Evolutionary conservation across 2,888 invertebrate genomes (phyloP), one percentile per base, ranked within the genome.

Genomic region (Chelonus formosanus): DNA sequence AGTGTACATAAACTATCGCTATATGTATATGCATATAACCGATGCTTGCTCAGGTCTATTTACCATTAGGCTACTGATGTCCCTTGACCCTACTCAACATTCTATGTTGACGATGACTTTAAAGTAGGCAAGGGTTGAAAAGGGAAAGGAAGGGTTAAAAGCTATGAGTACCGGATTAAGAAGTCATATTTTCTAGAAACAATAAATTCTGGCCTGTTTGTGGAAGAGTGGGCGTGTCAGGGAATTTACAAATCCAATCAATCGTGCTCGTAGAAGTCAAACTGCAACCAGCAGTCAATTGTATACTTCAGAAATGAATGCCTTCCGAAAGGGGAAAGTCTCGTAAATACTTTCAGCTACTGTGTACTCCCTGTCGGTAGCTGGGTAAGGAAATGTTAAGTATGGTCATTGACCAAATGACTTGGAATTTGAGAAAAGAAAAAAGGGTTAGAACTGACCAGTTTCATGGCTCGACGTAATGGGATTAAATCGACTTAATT

Each of bases 401-500:
- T 34, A 32, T 48, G 10, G 64, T 10, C 53, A 54, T 10, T 48
- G 31, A 48, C 20, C 45, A 40, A 35, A 55, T 40, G 47, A 44
- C 34, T 20, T 43, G 50, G 54, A 35, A 48, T 34, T 36, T 44
- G 34, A 44, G 44, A 8, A 67, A 65, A 47, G 61, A 60, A 43
- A 62, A 69, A 70, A 70, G 72, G 72, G 65, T 70, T 69, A 58
- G 59, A 63, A 20, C 32, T 35, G 55, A 56, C 57, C 40, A 48
- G 36, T 45, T 45, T 62, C 53, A 40, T 40, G 40, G 40, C 59
- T 35, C 54, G 55, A 54, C 54, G 43, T 60, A 63, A 48, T 62
- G 5, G 62, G 65, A 63, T 69, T 63, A 63, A 61, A 60, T 44
- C 47, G 52, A 40, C 55, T 60, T 72, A 74, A 73, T 75, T 67